Conservation (phyloP, 2,113 vertebrate genomes). For the Hoplias malabaricus region DNA sequence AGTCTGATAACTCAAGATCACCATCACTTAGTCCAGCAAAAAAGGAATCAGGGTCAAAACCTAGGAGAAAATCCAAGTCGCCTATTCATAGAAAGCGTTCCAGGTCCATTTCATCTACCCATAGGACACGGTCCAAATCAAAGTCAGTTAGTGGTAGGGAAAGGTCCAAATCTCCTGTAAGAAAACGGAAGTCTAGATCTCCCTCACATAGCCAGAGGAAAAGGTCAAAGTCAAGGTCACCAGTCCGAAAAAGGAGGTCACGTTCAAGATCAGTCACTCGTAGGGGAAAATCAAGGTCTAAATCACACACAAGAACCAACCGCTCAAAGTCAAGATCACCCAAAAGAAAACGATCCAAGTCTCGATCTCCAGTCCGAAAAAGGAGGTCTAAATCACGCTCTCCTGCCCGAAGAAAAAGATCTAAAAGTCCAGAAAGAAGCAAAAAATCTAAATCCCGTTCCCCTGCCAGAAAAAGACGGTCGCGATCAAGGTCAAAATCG, state of each 20-base stretch:
- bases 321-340: constrained; percentile 69
- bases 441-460: constrained; percentile 74
- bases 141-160: constrained; percentile 64
- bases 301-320: constrained; percentile 64
- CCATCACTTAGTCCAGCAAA: constrained; percentile 37
- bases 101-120: constrained; percentile 64
- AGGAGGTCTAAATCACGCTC: constrained; percentile 70
- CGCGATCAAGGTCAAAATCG: constrained; percentile 67
- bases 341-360: constrained; percentile 63
- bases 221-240: constrained; percentile 72
- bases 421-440: constrained; percentile 66
- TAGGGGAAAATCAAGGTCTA: constrained; percentile 69
- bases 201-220: constrained; percentile 65
- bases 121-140: constrained; percentile 57
- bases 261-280: constrained; percentile 60
- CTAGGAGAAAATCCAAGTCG: constrained; percentile 57
- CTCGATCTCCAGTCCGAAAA: constrained; percentile 62
- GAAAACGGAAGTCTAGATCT: constrained; percentile 71
- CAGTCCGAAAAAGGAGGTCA: constrained; percentile 65
- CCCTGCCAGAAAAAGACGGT: constrained; percentile 67
- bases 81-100: constrained; percentile 63
- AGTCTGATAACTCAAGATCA: constrained; percentile 46
- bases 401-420: constrained; percentile 66
- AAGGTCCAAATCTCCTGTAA: constrained; percentile 67
- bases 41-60: constrained; percentile 25